A percentile compares a stretch with the other conserved stretches of the same genome.
These are phyloP conservation scores for Amazona vittata DNA, from an alignment of 2,113 vertebrate species.

Conservation along the genomic window DNA sequence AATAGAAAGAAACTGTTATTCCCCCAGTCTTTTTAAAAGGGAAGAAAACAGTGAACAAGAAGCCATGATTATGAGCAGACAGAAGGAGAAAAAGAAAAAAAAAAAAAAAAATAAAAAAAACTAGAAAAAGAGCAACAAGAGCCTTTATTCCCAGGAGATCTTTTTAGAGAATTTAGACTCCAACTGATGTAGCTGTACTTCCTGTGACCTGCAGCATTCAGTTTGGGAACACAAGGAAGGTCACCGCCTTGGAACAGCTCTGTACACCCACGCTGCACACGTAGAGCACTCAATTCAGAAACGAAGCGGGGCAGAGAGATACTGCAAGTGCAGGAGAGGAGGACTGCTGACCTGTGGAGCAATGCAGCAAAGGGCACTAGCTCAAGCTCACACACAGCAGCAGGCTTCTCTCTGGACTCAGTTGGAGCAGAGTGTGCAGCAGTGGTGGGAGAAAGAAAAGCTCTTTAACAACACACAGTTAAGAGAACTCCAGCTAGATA, in stretches of 20 bases:
- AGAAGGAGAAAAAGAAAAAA: neutral
- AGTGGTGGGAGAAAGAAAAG: neutral
- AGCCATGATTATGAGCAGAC: neutral
- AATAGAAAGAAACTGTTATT: slow-evolving; percentile 13
- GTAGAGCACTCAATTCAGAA: neutral
- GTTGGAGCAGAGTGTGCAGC: neutral
- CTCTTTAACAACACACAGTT: neutral
- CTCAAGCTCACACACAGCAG: rapidly evolving
- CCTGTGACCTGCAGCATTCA: neutral
- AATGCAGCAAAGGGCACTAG: neutral
- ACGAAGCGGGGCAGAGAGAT: rapidly evolving
- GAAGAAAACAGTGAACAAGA: slow-evolving; percentile 3
- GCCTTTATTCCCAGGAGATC: slow-evolving; percentile 16
- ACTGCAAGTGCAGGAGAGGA: rapidly evolving
- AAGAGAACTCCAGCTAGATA: neutral
- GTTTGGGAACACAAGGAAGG: neutral
- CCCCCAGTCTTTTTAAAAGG: neutral
- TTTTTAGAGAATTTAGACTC: neutral
- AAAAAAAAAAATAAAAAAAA: neutral
- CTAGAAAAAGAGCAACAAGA: neutral
- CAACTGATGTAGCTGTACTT: neutral
- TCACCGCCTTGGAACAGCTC: neutral
- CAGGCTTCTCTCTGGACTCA: neutral
- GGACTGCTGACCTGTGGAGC: rapidly evolving
- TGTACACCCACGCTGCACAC: rapidly evolving